Percentiles rank a stretch among this genome's conserved stretches.
Evolutionary conservation across 2,113 vertebrate genomes (phyloP).

Genomic region (Atrichornis clamosus): DNA sequence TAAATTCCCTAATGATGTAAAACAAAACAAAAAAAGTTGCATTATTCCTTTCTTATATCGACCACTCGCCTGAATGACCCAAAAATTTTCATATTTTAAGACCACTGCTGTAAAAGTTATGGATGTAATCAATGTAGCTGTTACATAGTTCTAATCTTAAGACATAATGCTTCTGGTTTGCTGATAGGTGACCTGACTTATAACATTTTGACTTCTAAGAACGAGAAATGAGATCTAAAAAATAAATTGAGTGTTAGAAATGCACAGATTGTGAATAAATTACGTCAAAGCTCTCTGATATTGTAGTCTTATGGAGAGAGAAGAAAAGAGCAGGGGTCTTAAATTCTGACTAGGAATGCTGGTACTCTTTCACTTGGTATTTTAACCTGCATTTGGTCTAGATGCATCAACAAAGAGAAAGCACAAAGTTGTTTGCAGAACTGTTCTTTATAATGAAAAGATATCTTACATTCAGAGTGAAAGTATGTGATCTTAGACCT

Average conservation of each 20-base stretch:
- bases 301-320: background rate
- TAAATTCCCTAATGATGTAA: background rate
- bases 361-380: background rate
- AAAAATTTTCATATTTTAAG: background rate
- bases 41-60: background rate
- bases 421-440: background rate
- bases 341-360: background rate
- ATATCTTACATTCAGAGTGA: fast-evolving
- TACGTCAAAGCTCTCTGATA: background rate
- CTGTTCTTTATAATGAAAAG: background rate
- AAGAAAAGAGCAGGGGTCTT: background rate
- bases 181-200: background rate
- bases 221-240: background rate
- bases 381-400: background rate
- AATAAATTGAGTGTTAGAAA: background rate
- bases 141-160: background rate
- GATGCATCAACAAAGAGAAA: background rate
- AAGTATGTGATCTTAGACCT: background rate
- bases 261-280: background rate
- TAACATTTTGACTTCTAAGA: background rate
- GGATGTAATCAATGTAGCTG: background rate
- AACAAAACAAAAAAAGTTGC: background rate
- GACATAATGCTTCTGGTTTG: background rate
- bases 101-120: background rate
- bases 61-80: background rate